phyloP scores from a whole-genome alignment of 23 tunicate genomes.

The Corella eumyota region DNA sequence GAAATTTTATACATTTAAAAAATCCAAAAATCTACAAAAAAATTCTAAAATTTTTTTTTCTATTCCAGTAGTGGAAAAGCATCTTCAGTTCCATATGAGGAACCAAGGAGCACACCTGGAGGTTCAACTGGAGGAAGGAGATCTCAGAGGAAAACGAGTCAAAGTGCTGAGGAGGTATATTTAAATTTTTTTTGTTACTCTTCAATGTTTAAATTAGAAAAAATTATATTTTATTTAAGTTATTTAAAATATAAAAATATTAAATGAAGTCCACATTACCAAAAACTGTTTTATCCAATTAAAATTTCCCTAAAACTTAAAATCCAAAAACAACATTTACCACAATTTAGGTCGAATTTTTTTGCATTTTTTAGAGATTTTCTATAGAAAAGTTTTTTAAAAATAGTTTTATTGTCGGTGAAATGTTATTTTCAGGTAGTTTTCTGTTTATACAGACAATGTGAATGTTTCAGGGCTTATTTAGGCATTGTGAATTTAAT shows the following conservation, averaged over 20 bases:
- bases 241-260: background rate
- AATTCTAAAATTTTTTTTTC: too few species aligned
- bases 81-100: slow-evolving; percentile 10
- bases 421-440: too few species aligned
- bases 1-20: background rate
- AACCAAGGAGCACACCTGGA: slow-evolving; percentile 27
- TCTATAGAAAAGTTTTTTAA: background rate
- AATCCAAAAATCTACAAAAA: background rate
- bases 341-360: background rate
- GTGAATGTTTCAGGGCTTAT: background rate
- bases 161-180: slow-evolving; percentile 19
- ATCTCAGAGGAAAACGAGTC: slow-evolving; percentile 27
- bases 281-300: too few species aligned
- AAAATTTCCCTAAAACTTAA: too few species aligned
- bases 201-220: background rate
- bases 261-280: too few species aligned
- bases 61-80: background rate
- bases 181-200: background rate
- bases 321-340: too few species aligned
- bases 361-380: background rate
- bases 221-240: background rate
- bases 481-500: background rate
- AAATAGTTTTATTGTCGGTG: background rate
- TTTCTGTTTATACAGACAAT: too few species aligned
- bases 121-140: slow-evolving; percentile 34